phyloP scores from a whole-genome alignment of 2,113 vertebrate genomes.

The Varanus salvator region DNA sequence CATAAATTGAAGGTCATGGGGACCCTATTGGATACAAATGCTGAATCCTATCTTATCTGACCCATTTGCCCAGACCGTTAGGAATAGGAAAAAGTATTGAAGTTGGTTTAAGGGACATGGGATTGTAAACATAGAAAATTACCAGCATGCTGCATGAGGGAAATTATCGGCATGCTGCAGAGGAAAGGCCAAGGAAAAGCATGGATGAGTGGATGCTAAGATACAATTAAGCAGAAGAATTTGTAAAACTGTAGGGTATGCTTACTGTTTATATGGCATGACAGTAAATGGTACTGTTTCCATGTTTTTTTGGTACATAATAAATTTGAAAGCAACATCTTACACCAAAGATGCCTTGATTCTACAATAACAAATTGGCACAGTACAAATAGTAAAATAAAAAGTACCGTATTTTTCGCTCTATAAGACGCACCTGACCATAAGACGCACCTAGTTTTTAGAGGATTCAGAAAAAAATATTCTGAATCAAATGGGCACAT shows the following conservation, averaged over 20 bases:
- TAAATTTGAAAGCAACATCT: neutral
- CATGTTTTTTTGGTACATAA: neutral
- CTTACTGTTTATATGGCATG: neutral
- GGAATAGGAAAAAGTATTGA: neutral
- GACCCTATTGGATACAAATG: neutral
- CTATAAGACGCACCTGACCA: no score
- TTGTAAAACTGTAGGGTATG: neutral
- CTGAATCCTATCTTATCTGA: neutral
- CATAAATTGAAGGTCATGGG: neutral
- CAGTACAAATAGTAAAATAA: neutral
- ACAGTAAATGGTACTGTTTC: neutral
- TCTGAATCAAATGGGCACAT: no score
- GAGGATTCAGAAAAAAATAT: no score
- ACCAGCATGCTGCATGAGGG: neutral
- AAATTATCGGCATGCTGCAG: neutral
- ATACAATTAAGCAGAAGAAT: neutral
- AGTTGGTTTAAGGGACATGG: neutral
- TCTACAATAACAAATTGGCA: neutral
- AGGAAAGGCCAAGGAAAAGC: neutral
- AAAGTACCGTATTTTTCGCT: no score
- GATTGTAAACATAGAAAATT: constrained; percentile 27
- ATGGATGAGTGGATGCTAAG: no score
- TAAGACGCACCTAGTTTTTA: no score
- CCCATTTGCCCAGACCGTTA: constrained; percentile 16
- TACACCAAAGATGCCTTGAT: neutral